Conservation (phyloP, 2,797 vertebrate species). For the Rhinoraja longicauda region DNA sequence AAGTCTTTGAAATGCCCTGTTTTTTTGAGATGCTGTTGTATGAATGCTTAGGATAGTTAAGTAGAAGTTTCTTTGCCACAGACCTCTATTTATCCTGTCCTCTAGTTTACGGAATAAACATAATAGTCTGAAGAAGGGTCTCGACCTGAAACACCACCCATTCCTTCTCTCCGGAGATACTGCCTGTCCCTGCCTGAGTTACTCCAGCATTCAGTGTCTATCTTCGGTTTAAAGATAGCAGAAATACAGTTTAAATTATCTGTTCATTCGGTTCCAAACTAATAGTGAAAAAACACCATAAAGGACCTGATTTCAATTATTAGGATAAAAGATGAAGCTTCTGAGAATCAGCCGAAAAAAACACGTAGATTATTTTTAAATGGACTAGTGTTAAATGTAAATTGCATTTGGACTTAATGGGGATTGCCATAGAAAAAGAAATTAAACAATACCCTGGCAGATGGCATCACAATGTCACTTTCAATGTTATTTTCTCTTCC, state of each 20-base stretch:
- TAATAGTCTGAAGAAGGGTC: too few species aligned
- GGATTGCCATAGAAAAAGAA: neutral
- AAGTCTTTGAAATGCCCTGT: neutral
- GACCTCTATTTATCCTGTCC: neutral
- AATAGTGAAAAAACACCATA: neutral
- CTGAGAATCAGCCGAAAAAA: neutral
- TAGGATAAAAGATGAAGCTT: neutral
- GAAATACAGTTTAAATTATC: neutral
- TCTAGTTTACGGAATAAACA: too few species aligned
- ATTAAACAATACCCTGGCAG: slow-evolving; percentile 18
- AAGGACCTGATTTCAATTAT: neutral
- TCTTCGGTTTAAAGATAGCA: too few species aligned
- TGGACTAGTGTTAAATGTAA: neutral
- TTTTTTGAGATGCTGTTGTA: too few species aligned
- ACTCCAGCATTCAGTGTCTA: too few species aligned
- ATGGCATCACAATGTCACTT: slow-evolving; percentile 15
- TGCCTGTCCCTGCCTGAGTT: too few species aligned
- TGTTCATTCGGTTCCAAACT: neutral
- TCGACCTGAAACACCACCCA: too few species aligned
- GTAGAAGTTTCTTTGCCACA: neutral
- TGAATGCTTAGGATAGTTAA: neutral
- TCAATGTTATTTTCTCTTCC: neutral
- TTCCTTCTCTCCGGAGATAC: too few species aligned
- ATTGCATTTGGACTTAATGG: neutral
- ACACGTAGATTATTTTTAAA: neutral